Base-by-base conservation (phyloP, 2,888 invertebrate genomes). In the Scaptomyza reducta region DNA sequence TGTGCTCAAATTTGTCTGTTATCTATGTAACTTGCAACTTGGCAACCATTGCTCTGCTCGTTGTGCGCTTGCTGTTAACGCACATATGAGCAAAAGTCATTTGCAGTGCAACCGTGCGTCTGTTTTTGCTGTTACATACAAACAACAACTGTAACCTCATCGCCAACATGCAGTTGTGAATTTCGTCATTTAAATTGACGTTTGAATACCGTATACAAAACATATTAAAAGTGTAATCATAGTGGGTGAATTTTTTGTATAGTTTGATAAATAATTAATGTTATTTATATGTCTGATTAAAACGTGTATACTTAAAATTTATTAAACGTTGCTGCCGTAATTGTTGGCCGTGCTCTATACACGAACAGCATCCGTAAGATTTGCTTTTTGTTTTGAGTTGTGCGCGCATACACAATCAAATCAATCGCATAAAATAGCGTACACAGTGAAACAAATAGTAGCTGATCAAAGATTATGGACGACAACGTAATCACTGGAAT, bases 181-280 rank as follows among this genome's bases (percentile, higher is more conserved):
- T 68, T 79, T 78, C 35, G 67, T 70, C 57, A 79, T 81, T 81
- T 81, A 85, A 81, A 85, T 85, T 82, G 44, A 68, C 55, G 87
- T 81, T 81, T 81, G 87, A 81, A 81, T 70, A 61, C 41, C 54
- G 58, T 54, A 54, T 11, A 27, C 31, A 38, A 62, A 57, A 29
- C 25, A 35, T 54, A 68, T 55, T 29, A 31, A 31, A 67, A 46
- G 46, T 51, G 46, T n/a, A 35, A 53, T 40, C 35, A 6, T 14
- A n/a, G 50, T 54, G 46, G 53, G 38, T 6, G 31, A 16, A 35
- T 45, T 38, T 35, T 3, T 44, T 22, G 6, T 56, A 46, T 29
- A 53, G n/a, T 3, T 42, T 11, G 29, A 10, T 9, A 44, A 38
- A 35, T 42, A 46, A 51, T 62, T 35, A 41, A 40, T 54, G 25